Conservation (phyloP, 2,888 invertebrate species). For the Phyllotreta striolata region DNA sequence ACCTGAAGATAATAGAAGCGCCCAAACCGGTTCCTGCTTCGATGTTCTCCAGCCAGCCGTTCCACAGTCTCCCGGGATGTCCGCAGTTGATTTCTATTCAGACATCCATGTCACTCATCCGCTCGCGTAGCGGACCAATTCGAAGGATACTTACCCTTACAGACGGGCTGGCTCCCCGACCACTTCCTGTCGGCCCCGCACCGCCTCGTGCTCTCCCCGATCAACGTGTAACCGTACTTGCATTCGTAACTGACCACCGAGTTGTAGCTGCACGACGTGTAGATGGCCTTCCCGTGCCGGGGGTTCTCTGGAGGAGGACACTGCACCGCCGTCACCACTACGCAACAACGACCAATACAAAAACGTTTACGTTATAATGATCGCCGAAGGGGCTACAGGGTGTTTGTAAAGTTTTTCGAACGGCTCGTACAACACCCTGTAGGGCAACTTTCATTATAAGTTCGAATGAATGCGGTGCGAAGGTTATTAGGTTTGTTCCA, state of each 20-base stretch:
- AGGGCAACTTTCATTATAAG: too few relatives aligned
- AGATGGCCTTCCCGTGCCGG: conserved; percentile 90
- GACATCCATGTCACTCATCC: neutral
- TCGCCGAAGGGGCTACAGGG: neutral
- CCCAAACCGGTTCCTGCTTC: conserved; percentile 90
- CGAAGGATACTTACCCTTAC: conserved; percentile 76
- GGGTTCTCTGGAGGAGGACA: conserved; percentile 93
- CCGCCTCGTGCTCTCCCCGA: conserved; percentile 87
- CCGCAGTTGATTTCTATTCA: conserved; percentile 94
- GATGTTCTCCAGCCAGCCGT: conserved; percentile 94
- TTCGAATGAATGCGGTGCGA: neutral
- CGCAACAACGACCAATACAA: conserved; percentile 48
- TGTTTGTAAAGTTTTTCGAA: neutral
- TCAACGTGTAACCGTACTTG: conserved; percentile 89
- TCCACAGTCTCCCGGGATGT: conserved; percentile 90
- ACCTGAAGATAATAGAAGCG: conserved; percentile 91
- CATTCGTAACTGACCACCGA: conserved; percentile 96
- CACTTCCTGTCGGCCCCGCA: conserved; percentile 96
- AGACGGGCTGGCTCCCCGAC: conserved; percentile 90
- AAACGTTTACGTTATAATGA: conserved; percentile 35
- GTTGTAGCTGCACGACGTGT: conserved; percentile 92
- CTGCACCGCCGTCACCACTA: conserved; percentile 89
- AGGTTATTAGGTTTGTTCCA: too few relatives aligned
- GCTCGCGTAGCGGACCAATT: conserved; percentile 6
- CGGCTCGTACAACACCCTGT: neutral